Evolutionary conservation across 2,888 invertebrate species (phyloP).

Genomic region (Drosophila paracracens): DNA sequence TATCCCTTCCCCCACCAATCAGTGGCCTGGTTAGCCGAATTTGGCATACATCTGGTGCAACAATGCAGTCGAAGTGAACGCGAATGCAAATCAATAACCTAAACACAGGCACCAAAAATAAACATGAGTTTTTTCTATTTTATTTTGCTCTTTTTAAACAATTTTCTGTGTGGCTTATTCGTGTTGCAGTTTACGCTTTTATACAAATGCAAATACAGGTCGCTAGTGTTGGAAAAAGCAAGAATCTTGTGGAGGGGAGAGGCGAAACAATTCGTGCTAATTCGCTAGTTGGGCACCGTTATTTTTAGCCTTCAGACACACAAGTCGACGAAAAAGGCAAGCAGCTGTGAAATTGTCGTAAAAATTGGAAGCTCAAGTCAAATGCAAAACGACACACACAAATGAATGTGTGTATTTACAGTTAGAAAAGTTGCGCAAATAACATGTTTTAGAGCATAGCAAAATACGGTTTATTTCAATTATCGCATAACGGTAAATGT

Average conservation of each 20-base stretch:
- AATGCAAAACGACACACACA: conserved; percentile 9
- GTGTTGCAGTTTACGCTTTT: conserved; percentile 52
- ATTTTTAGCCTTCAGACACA: conserved; percentile 33
- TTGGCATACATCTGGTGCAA: conserved; percentile 42
- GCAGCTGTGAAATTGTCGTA: conserved; percentile 62
- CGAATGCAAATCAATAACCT: conserved; percentile 55
- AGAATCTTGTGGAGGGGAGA: not conserved
- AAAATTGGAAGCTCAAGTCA: conserved; percentile 41
- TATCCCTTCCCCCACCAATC: not conserved
- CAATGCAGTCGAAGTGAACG: conserved; percentile 35
- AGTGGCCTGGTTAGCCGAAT: conserved; percentile 44
- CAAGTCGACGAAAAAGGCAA: conserved; percentile 30
- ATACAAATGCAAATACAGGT: conserved; percentile 58
- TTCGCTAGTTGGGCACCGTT: conserved; percentile 36
- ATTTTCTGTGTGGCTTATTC: conserved; percentile 37
- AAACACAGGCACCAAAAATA: conserved; percentile 52
- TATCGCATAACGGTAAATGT: conserved; percentile 27
- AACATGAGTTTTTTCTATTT: conserved; percentile 40
- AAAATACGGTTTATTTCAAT: conserved; percentile 26
- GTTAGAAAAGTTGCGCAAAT: conserved; percentile 48
- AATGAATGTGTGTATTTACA: conserved; percentile 6
- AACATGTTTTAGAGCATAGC: conserved; percentile 41
- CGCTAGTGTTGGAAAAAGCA: conserved; percentile 14
- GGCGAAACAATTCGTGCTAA: conserved; percentile 43
- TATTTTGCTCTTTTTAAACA: conserved; percentile 19